Evolutionary conservation across 2,888 invertebrate genomes (phyloP).

Genomic region (Incurvaria masculella): DNA sequence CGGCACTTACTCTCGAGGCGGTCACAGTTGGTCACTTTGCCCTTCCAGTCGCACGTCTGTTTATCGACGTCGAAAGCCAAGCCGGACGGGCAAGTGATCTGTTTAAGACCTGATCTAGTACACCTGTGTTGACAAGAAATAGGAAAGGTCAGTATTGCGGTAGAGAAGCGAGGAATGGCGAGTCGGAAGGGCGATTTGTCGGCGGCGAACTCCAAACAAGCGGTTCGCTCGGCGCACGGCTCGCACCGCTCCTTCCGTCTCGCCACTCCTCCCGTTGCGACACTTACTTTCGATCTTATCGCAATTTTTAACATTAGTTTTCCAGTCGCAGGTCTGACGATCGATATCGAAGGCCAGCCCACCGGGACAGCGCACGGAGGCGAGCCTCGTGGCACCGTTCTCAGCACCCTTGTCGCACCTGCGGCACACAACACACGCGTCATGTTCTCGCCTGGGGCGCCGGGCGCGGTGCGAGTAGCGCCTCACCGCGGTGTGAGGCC

Average conservation of each 20-base stretch:
- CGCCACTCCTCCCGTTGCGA: constrained; percentile 36
- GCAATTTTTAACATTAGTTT: constrained; percentile 95
- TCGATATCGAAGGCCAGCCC: constrained; percentile 93
- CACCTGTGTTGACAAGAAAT: constrained; percentile 71
- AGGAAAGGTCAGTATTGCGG: constrained; percentile 51
- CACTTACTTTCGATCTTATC: constrained; percentile 91
- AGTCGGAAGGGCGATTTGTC: constrained; percentile 28
- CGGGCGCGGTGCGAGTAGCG: too few species aligned
- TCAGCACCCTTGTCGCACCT: constrained; percentile 92
- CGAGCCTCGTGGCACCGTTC: constrained; percentile 82
- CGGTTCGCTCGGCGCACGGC: background rate
- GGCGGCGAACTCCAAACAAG: background rate
- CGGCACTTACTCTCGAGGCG: constrained; percentile 92
- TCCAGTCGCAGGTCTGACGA: constrained; percentile 96
- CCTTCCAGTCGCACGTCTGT: constrained; percentile 98
- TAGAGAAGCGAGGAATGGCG: constrained; percentile 43
- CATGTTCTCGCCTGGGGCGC: too few species aligned
- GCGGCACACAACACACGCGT: constrained; percentile 39
- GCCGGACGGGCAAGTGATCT: constrained; percentile 95
- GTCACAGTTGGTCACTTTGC: constrained; percentile 96
- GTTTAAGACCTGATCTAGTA: constrained; percentile 94
- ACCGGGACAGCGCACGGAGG: constrained; percentile 84
- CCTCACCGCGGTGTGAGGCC: too few species aligned
- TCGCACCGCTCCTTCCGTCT: constrained; percentile 29
- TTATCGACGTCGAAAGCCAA: constrained; percentile 97